These are phyloP conservation scores for Boloria selene DNA, from an alignment of 2,888 invertebrate species.

Conservation along the genomic window DNA sequence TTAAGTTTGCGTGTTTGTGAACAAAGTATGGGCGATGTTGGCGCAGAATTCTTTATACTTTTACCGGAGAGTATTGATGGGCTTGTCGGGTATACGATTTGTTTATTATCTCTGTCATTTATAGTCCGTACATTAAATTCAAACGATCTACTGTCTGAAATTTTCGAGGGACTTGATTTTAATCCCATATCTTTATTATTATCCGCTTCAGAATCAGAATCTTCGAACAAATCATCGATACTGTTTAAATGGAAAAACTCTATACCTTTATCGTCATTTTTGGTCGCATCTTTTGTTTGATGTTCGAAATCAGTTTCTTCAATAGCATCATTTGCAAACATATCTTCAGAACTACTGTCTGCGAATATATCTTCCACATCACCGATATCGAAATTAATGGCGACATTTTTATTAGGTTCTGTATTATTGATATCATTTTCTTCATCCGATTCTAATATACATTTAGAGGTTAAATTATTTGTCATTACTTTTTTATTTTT, in stretches of 20 bases:
- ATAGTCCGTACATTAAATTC: conserved; percentile 6
- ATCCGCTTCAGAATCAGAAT: conserved; percentile 48
- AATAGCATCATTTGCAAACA: conserved; percentile 34
- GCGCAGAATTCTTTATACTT: conserved; percentile 37
- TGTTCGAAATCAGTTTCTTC: conserved; percentile 4
- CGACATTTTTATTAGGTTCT: conserved; percentile 32
- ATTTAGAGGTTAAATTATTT: conserved; percentile 53
- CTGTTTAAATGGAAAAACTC: conserved; percentile 72
- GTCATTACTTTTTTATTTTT: conserved; percentile 51
- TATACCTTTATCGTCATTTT: conserved; percentile 52
- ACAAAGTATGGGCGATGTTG: conserved; percentile 66
- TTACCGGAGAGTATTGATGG: conserved; percentile 70
- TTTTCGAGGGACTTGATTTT: too few relatives aligned
- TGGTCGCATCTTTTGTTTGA: conserved; percentile 36
- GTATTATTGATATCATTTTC: conserved; percentile 33
- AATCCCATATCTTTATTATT: conserved; percentile 12
- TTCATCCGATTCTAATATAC: conserved; percentile 35
- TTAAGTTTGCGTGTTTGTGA: conserved; percentile 60
- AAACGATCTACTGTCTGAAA: too few relatives aligned
- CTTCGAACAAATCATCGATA: conserved; percentile 76
- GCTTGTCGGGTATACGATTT: conserved; percentile 46
- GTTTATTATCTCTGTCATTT: conserved; percentile 31
- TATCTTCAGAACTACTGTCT: conserved; percentile 56
- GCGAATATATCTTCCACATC: conserved; percentile 68
- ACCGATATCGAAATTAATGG: conserved; percentile 69